phyloP scores from a whole-genome alignment of 2,888 invertebrate species.

The Busseola fusca region DNA sequence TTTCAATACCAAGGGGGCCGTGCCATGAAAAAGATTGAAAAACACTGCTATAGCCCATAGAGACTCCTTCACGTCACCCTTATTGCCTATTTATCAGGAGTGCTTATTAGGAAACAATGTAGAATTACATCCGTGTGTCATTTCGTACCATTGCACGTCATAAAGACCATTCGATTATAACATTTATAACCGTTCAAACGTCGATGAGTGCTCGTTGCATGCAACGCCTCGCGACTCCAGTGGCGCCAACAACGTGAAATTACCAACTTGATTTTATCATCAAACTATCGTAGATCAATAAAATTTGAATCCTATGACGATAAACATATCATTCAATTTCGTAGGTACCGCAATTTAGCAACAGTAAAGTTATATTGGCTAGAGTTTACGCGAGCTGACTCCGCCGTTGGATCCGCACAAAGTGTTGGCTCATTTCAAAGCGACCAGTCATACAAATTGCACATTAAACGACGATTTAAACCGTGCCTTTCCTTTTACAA shows the following conservation, averaged over 20 bases:
- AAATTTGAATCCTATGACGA: constrained; percentile 40
- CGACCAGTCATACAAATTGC: constrained; percentile 82
- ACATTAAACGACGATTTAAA: constrained; percentile 77
- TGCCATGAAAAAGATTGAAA: too few relatives aligned
- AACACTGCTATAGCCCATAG: constrained; percentile 3
- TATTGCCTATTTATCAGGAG: constrained; percentile 50
- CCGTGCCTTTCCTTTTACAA: constrained; percentile 84
- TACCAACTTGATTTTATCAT: constrained; percentile 63
- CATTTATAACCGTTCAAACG: constrained; percentile 69
- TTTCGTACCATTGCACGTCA: constrained; percentile 60
- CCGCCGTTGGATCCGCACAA: constrained; percentile 70
- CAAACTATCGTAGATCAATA: constrained; percentile 4
- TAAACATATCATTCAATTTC: constrained; percentile 45
- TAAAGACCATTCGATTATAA: constrained; percentile 72
- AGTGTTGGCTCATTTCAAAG: constrained; percentile 80
- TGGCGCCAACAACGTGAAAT: constrained; percentile 79
- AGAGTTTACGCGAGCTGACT: constrained; percentile 78
- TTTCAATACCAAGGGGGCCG: too few relatives aligned
- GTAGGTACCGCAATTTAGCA: constrained; percentile 11
- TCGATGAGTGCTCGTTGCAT: constrained; percentile 71
- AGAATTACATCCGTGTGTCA: constrained; percentile 57
- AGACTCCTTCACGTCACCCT: constrained; percentile 44
- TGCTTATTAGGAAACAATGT: constrained; percentile 52
- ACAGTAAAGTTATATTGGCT: constrained; percentile 58
- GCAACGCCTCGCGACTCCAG: constrained; percentile 68